phyloP scores from a whole-genome alignment of 2,113 vertebrate genomes.

The Aptenodytes patagonicus region DNA sequence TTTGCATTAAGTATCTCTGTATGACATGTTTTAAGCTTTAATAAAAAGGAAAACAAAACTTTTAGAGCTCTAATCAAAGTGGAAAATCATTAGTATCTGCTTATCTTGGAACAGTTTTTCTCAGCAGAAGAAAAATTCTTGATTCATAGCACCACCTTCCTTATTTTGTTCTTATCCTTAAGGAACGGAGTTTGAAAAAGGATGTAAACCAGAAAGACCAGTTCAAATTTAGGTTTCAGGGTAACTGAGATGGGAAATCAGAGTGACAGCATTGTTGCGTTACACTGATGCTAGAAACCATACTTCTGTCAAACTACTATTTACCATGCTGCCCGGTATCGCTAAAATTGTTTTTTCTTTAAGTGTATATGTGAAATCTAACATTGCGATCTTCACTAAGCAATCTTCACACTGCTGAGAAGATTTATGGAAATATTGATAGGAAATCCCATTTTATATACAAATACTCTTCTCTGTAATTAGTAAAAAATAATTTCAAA shows the following conservation, averaged over 20 bases:
- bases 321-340: background rate
- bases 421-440: background rate
- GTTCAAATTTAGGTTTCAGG: background rate
- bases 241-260: background rate
- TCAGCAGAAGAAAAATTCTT: background rate
- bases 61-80: background rate
- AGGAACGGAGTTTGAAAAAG: background rate
- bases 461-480: background rate
- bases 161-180: background rate
- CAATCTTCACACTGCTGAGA: background rate
- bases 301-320: background rate
- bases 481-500: background rate
- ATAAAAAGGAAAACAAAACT: background rate
- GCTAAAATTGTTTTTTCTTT: background rate
- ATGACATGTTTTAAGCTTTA: background rate
- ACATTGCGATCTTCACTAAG: background rate
- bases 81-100: background rate
- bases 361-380: background rate
- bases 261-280: background rate
- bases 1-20: background rate
- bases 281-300: background rate
- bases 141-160: background rate
- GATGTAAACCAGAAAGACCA: background rate
- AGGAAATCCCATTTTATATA: background rate
- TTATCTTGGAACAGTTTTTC: background rate